Percentiles rank a stretch among this genome's conserved stretches.
phyloP scores from a whole-genome alignment of 2,888 invertebrate species.

The Anorthoa munda region DNA sequence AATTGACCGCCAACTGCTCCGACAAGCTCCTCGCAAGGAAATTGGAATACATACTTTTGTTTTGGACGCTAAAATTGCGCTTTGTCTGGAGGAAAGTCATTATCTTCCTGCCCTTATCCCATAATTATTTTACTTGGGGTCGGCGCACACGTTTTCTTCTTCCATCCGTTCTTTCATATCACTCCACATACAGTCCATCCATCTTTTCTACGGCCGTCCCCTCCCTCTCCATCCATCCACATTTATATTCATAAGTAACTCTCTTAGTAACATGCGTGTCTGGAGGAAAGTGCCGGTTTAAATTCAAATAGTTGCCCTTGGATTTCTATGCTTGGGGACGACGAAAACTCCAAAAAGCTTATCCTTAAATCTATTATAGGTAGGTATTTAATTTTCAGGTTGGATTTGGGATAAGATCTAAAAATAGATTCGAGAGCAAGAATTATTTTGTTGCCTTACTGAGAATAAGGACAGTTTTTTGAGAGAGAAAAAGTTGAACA shows the following conservation, averaged over 20 bases:
- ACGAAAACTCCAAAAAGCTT: background rate
- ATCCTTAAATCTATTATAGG: background rate
- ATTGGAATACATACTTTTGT: slow-evolving; percentile 24
- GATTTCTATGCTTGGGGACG: background rate
- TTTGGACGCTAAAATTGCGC: slow-evolving; percentile 36
- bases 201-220: too few species aligned
- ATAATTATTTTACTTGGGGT: too few species aligned
- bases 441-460: too few species aligned
- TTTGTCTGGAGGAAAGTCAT: background rate
- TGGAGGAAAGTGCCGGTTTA: background rate
- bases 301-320: background rate
- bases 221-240: too few species aligned
- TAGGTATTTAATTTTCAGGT: background rate
- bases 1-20: slow-evolving; percentile 31
- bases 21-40: slow-evolving; percentile 30
- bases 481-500: too few species aligned
- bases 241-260: too few species aligned
- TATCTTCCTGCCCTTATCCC: too few species aligned
- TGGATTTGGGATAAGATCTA: background rate
- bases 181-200: too few species aligned
- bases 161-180: too few species aligned
- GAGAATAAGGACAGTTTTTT: too few species aligned
- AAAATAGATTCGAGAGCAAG: background rate
- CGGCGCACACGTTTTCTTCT: too few species aligned
- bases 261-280: too few species aligned